Evolutionary conservation across 2,797 vertebrate species (phyloP).

Genomic region (Gymnoscopelus braueri): DNA sequence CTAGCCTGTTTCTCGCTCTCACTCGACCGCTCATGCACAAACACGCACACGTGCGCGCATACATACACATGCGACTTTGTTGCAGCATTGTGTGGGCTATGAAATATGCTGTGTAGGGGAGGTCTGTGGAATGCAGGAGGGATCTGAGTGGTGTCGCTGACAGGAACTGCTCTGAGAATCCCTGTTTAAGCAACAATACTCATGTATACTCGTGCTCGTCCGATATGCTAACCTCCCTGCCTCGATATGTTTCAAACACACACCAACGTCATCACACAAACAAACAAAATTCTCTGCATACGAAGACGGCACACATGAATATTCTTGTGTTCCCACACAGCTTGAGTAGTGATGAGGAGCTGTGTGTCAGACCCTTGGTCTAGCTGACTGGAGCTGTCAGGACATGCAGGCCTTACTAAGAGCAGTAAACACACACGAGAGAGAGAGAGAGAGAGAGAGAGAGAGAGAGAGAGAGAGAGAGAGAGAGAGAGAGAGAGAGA

Average conservation of each 20-base stretch:
- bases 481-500: conserved; percentile 12
- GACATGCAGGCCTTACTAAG: conserved; percentile 40
- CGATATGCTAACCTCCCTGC: conserved; percentile 20
- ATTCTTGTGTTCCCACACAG: conserved; percentile 11
- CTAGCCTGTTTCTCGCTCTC: background rate
- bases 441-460: background rate
- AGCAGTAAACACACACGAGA: background rate
- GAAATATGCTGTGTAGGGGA: conserved; percentile 67
- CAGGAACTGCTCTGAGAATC: conserved; percentile 63
- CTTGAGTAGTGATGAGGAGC: background rate
- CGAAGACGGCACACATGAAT: background rate
- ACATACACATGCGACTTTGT: conserved; percentile 10
- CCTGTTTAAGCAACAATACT: conserved; percentile 50
- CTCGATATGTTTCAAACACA: background rate
- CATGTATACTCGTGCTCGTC: conserved; percentile 42
- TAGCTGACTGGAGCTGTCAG: conserved; percentile 45
- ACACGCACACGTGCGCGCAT: conserved; percentile 8
- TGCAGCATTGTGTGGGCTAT: conserved; percentile 68
- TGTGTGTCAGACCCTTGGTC: conserved; percentile 7
- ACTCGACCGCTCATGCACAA: background rate
- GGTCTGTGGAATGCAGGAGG: conserved; percentile 80
- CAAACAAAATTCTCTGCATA: conserved; percentile 2
- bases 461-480: conserved; percentile 1
- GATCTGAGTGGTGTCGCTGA: conserved; percentile 59
- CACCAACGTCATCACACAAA: background rate